Conservation (phyloP, 2,888 invertebrate species). For the Autographa gamma region DNA sequence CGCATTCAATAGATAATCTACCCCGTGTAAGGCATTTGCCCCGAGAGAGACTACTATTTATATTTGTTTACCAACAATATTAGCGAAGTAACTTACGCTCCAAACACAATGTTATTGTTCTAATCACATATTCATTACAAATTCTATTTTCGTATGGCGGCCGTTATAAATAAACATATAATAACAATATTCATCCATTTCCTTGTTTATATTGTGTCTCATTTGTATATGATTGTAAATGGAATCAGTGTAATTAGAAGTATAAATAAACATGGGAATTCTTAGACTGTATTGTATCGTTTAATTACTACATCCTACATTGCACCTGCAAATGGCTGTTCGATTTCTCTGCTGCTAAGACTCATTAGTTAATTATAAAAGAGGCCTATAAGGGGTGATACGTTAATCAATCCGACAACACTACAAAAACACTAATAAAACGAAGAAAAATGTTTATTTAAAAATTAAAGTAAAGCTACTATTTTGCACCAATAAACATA, state of each 20-base stretch:
- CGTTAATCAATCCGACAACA: too few species aligned
- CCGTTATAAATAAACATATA: not conserved
- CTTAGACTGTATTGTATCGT: not conserved
- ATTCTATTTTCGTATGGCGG: not conserved
- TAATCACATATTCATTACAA: not conserved
- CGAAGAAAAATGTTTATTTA: too few species aligned
- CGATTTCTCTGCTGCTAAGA: not conserved
- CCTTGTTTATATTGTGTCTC: not conserved
- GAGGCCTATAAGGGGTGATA: too few species aligned
- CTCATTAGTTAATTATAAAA: too few species aligned
- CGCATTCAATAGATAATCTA: conserved; percentile 15
- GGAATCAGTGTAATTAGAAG: not conserved
- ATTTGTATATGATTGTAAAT: not conserved
- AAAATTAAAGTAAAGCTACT: too few species aligned
- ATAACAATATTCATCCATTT: not conserved
- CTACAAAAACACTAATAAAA: too few species aligned
- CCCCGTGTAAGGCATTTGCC: not conserved
- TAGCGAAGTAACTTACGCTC: not conserved
- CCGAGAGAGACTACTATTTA: not conserved
- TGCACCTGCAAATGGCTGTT: not conserved
- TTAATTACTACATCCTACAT: not conserved
- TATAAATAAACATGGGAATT: not conserved
- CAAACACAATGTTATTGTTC: not conserved
- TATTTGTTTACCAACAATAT: not conserved
- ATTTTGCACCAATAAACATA: too few species aligned